A percentile compares a stretch with the other conserved stretches of the same genome.
phyloP scores from a whole-genome alignment of 1,140 invertebrate genomes.

The Chrysopa pallens region DNA sequence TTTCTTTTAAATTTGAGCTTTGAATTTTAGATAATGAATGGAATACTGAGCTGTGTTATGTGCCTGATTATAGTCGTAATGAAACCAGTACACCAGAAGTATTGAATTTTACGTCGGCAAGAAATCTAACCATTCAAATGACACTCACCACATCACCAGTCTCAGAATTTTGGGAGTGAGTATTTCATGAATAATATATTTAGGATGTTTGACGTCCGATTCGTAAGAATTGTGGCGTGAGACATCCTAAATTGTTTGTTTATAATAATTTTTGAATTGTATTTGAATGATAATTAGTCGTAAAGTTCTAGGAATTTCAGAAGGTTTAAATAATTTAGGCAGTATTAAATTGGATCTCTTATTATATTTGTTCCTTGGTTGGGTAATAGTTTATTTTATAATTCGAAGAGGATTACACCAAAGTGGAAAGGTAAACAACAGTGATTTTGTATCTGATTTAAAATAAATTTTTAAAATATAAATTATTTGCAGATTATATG shows the following conservation, averaged over 20 bases:
- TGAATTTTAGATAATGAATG: slow-evolving; percentile 1
- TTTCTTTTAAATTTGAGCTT: too few relatives aligned
- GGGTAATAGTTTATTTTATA: slow-evolving; percentile 50
- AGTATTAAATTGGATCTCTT: slow-evolving; percentile 51
- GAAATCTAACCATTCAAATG: too few relatives aligned
- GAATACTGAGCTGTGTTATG: too few relatives aligned
- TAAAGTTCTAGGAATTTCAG: slow-evolving; percentile 31
- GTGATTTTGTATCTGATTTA: neutral
- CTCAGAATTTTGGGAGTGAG: too few relatives aligned
- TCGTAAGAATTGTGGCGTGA: too few relatives aligned
- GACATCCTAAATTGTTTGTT: neutral
- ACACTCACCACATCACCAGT: too few relatives aligned
- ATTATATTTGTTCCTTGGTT: slow-evolving; percentile 43
- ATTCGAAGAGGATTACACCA: slow-evolving; percentile 53
- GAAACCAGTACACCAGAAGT: too few relatives aligned
- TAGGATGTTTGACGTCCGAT: too few relatives aligned
- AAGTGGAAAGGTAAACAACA: slow-evolving; percentile 44
- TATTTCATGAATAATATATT: too few relatives aligned
- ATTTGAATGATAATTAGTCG: slow-evolving; percentile 14
- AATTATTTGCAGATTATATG: slow-evolving; percentile 36
- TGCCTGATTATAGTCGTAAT: neutral
- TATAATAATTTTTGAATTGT: slow-evolving; percentile 3
- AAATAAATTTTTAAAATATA: slow-evolving; percentile 5
- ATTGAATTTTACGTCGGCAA: too few relatives aligned
- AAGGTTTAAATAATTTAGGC: slow-evolving; percentile 42